phyloP scores from a whole-genome alignment of 2,797 vertebrate species.

The Erpetoichthys calabaricus region DNA sequence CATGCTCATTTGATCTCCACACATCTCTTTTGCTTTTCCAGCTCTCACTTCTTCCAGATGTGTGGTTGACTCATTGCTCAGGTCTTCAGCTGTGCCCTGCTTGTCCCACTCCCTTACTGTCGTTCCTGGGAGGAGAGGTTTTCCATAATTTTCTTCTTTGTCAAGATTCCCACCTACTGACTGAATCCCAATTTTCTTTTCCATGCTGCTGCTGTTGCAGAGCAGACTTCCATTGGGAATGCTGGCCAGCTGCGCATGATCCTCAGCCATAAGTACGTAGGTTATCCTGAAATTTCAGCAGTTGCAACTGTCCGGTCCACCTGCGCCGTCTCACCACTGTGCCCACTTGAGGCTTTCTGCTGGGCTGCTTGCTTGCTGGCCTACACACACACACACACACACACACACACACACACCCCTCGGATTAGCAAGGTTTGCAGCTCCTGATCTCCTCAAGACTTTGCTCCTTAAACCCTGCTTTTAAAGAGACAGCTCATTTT shows the following conservation, averaged over 20 bases:
- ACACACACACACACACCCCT: too few relatives aligned
- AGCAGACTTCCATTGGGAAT: slow-evolving; percentile 25
- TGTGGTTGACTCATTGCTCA: slow-evolving; percentile 12
- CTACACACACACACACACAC: too few relatives aligned
- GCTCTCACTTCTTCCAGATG: slow-evolving; percentile 3
- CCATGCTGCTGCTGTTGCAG: slow-evolving; percentile 13
- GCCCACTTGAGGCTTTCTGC: slow-evolving; percentile 10
- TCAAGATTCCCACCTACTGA: too few relatives aligned
- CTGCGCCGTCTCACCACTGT: slow-evolving; percentile 3
- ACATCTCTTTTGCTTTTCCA: not conserved
- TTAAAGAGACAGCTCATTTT: slow-evolving; percentile 13
- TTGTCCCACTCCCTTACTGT: slow-evolving; percentile 30
- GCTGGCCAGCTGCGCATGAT: too few relatives aligned
- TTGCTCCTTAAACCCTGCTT: slow-evolving; percentile 8
- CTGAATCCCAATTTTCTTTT: too few relatives aligned
- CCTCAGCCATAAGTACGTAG: too few relatives aligned
- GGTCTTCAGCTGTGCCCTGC: slow-evolving; percentile 32
- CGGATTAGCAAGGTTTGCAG: slow-evolving; percentile 41
- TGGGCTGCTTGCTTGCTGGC: slow-evolving; percentile 11
- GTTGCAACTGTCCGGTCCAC: not conserved
- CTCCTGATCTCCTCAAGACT: slow-evolving; percentile 52
- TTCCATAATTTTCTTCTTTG: too few relatives aligned
- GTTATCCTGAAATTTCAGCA: too few relatives aligned
- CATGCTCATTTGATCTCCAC: too few relatives aligned
- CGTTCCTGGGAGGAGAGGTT: too few relatives aligned